Conservation (phyloP, 2,888 invertebrate genomes). For the Ptycholaimellus sp. region DNA sequence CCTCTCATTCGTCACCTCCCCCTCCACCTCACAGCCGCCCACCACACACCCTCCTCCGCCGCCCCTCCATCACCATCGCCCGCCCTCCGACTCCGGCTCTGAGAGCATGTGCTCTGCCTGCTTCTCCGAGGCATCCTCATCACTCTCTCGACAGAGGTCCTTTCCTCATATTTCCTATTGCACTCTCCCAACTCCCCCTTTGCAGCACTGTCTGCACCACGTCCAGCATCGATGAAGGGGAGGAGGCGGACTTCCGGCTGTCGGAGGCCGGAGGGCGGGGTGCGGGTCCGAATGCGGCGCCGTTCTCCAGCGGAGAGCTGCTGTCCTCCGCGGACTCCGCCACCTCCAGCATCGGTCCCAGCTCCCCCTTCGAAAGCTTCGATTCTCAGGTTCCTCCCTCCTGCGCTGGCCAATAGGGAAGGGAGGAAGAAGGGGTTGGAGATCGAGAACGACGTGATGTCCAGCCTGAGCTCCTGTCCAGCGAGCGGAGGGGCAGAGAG, state of each 20-base stretch:
- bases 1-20: slow-evolving; percentile 5
- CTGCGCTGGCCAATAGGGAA: slow-evolving; percentile 1
- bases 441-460: slow-evolving; percentile 26
- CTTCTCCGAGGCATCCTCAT: not conserved
- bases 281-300: not conserved
- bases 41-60: not conserved
- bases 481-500: slow-evolving; percentile 5
- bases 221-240: slow-evolving; percentile 30
- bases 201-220: slow-evolving; percentile 21
- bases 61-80: not conserved
- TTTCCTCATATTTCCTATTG: too few relatives aligned
- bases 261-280: not conserved
- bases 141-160: not conserved
- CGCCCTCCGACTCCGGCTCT: not conserved
- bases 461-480: slow-evolving; percentile 19
- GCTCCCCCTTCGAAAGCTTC: not conserved
- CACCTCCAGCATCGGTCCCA: not conserved
- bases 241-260: slow-evolving; percentile 24
- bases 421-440: slow-evolving; percentile 22
- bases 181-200: too few relatives aligned
- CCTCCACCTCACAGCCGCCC: not conserved
- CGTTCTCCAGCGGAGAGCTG: not conserved
- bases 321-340: not conserved
- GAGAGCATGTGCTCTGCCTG: not conserved
- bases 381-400: not conserved